phyloP scores from a whole-genome alignment of 1,140 invertebrate species.

The Ditylenchus dipsaci region DNA sequence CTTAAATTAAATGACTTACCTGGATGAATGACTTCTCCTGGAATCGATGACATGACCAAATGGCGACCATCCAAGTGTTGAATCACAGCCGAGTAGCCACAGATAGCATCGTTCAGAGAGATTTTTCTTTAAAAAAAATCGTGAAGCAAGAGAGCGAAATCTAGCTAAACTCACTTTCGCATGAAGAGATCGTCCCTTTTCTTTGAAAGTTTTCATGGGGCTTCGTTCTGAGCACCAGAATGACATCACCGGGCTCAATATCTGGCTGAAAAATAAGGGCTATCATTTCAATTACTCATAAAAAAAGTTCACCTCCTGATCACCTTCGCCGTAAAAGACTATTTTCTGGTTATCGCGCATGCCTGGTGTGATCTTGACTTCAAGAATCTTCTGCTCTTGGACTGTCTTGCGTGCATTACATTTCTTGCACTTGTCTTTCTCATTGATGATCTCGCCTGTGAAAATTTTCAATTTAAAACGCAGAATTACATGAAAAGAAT shows the following conservation, averaged over 20 bases:
- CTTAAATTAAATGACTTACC: conserved; percentile 39
- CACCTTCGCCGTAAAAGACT: conserved; percentile 62
- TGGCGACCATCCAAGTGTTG: conserved; percentile 78
- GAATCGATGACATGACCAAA: conserved; percentile 69
- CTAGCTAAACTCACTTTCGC: conserved; percentile 42
- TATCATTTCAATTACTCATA: neutral
- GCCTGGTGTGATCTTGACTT: conserved; percentile 65
- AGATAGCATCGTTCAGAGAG: conserved; percentile 63
- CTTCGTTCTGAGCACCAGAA: conserved; percentile 63
- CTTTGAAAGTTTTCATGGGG: conserved; percentile 61
- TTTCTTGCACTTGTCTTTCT: conserved; percentile 72
- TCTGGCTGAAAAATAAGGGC: conserved; percentile 52
- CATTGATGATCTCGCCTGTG: conserved; percentile 69
- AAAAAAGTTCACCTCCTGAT: conserved; percentile 63
- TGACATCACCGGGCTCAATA: conserved; percentile 63
- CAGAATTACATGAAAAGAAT: neutral
- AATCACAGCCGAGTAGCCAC: conserved; percentile 64
- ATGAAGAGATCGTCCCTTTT: conserved; percentile 60
- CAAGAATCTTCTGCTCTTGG: conserved; percentile 64
- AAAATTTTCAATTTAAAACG: neutral
- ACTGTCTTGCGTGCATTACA: conserved; percentile 67
- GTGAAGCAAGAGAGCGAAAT: neutral
- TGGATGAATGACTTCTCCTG: conserved; percentile 73
- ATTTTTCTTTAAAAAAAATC: conserved; percentile 58
- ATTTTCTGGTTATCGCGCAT: conserved; percentile 63